Evolutionary conservation across 1,140 invertebrate genomes (phyloP), one percentile per base, ranked within the genome.

Genomic region (Cyphomyrmex costatus): DNA sequence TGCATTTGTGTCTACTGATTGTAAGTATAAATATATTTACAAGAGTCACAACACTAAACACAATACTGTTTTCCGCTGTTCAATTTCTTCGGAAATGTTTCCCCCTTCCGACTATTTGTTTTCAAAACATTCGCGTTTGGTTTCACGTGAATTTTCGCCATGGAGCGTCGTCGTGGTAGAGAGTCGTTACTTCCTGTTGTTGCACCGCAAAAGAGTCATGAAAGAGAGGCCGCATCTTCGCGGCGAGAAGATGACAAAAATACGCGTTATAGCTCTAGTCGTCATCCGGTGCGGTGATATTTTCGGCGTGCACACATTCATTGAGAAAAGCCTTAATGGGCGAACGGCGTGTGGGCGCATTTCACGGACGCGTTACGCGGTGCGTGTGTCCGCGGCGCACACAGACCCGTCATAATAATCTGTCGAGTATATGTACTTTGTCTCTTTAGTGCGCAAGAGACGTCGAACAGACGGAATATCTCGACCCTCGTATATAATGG

Each of bases 161-260:
- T 19, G 36, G n/a, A n/a, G 53, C 68, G 46, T 56, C 49, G 33
- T 46, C 36, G 21, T 21, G 21, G 53, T n/a, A 14, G 21, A 14
- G 21, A 42, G 10, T 71, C 51, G 66, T 74, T 66, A 77, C 83
- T 90, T 90, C 89, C 89, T 86, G 89, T 88, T 90, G 82, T 86
- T 53, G 46, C 46, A 56, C 63, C 63, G 61, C 33, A n/a, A 27
- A 65, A 19, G 65, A 46, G 16, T 24, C 42, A 60, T 24, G 82
- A 73, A 60, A 86, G 49, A 79, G 56, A 53, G 68, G 63, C 46
- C 42, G 68, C 30, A 33, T 30, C 27, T 21, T 36, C 63, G 58
- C 14, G 56, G n/a, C 16, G 21, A 88, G 85, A 71, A 66, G 79
- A 90, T 84, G 90, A 91, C 89, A 86, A 91, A 91, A 91, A 91